These are phyloP conservation scores for Sardinella longiceps DNA, from an alignment of 2,797 vertebrate genomes.

Conservation along the genomic window DNA sequence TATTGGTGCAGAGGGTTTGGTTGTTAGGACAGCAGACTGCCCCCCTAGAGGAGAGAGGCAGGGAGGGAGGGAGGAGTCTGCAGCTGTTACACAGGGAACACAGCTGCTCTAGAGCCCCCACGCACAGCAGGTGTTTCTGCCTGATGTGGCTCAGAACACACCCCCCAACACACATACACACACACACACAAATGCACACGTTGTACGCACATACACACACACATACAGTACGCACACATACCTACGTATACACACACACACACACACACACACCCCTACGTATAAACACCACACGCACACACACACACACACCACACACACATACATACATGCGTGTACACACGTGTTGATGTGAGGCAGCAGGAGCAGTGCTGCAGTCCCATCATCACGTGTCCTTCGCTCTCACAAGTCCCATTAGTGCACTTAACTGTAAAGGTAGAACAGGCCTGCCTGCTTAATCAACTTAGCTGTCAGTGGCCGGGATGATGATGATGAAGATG, in stretches of 20 bases:
- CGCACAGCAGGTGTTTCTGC: constrained; percentile 55
- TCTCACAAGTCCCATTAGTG: constrained; percentile 55
- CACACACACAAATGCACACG: too few species aligned
- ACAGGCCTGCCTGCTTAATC: constrained; percentile 46
- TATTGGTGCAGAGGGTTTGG: not conserved
- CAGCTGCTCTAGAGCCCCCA: constrained; percentile 54
- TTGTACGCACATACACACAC: not conserved
- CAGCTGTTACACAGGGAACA: constrained; percentile 46
- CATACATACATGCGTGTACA: not conserved
- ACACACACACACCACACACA: not conserved
- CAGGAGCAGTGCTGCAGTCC: not conserved
- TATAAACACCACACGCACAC: not conserved
- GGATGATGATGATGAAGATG: constrained; percentile 1
- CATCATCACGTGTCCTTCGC: constrained; percentile 28
- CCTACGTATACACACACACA: not conserved
- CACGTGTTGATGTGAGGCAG: not conserved
- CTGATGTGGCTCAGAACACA: constrained; percentile 47
- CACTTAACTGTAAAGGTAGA: constrained; percentile 53
- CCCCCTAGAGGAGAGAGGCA: not conserved
- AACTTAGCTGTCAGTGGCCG: constrained; percentile 45
- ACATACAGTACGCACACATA: not conserved
- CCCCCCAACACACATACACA: not conserved
- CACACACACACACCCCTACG: not conserved
- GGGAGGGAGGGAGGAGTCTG: not conserved
- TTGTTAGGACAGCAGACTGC: constrained; percentile 36